Conservation (phyloP, 2,797 vertebrate genomes). For the Hirundo rustica region DNA sequence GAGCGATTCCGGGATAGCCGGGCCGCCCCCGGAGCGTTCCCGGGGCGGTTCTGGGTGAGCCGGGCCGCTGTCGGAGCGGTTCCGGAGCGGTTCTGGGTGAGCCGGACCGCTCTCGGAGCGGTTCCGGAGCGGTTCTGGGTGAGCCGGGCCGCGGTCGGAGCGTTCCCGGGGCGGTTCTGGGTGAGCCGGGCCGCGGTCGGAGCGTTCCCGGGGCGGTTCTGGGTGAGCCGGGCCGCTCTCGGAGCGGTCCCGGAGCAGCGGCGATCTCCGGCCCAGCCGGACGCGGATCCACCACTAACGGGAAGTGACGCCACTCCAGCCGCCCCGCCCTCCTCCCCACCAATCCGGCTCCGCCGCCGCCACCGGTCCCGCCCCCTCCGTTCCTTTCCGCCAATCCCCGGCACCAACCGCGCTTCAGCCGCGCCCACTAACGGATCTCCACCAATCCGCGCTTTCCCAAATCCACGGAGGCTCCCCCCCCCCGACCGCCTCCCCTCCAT, state of each 20-base stretch:
- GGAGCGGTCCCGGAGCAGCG: background rate
- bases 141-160: no score
- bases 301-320: background rate
- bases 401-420: rapidly evolving
- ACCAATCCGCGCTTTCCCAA: background rate
- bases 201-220: no score
- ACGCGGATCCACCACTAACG: background rate
- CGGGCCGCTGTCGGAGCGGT: no score
- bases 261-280: rapidly evolving
- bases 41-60: no score
- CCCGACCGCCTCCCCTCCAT: no score
- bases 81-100: no score
- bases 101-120: background rate
- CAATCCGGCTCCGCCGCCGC: background rate
- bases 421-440: background rate
- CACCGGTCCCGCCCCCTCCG: background rate
- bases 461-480: rapidly evolving
- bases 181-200: no score
- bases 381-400: background rate
- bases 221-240: no score
- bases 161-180: background rate
- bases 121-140: no score
- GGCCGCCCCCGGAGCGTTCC: background rate
- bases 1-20: no score
- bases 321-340: no score